Evolutionary conservation across 2,113 vertebrate species (phyloP).

Genomic region (Danionella cerebrum): DNA sequence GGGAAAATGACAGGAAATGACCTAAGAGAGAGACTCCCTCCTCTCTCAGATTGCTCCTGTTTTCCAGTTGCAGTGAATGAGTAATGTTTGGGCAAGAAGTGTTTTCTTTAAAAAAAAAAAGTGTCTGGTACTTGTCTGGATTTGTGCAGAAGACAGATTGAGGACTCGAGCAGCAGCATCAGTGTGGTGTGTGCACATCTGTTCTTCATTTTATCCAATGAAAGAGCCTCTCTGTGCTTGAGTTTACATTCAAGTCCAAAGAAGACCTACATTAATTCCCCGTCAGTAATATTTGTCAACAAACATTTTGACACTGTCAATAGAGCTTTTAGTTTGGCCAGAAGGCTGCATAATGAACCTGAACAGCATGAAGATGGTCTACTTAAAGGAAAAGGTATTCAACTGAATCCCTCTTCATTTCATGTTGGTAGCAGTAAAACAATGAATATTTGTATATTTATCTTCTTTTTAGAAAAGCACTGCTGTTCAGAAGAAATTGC

Average conservation of each 20-base stretch:
- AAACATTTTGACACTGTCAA: no score
- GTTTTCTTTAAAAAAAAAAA: conserved; percentile 28
- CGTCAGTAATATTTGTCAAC: no score
- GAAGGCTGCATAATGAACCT: no score
- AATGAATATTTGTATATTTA: no score
- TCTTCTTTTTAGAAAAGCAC: no score
- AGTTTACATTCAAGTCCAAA: conserved; percentile 22
- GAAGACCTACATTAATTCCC: no score
- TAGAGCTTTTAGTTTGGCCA: no score
- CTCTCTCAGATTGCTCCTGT: conserved; percentile 61
- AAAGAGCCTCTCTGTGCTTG: conserved; percentile 33
- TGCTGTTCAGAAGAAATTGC: no score
- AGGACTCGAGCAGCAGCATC: conserved; percentile 37
- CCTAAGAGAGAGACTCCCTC: conserved; percentile 64
- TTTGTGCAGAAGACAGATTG: conserved; percentile 33
- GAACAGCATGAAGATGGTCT: no score
- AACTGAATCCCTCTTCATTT: no score
- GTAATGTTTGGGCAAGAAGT: conserved; percentile 55
- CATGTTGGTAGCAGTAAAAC: no score
- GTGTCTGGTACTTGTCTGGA: conserved; percentile 46
- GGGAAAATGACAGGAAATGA: conserved; percentile 64
- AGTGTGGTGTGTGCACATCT: conserved; percentile 37
- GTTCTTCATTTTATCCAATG: conserved; percentile 45
- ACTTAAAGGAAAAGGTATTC: no score
- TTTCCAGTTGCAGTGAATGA: conserved; percentile 67